Evolutionary conservation across 1,140 invertebrate species (phyloP).

Genomic region (Dinoponera quadriceps): DNA sequence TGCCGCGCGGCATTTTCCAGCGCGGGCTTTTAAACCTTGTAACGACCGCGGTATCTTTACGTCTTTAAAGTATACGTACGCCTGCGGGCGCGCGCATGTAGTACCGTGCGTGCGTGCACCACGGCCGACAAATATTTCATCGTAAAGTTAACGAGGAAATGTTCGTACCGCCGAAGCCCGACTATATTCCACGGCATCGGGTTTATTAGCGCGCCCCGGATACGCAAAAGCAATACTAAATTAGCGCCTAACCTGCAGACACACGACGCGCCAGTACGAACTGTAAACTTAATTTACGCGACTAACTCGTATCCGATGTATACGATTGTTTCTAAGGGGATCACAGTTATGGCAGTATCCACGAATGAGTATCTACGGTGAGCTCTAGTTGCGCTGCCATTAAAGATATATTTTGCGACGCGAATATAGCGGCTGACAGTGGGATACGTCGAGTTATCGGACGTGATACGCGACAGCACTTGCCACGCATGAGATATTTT

Average conservation of each 20-base stretch:
- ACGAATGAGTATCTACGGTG: constrained; percentile 1
- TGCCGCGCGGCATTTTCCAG: neutral
- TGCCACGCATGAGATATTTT: no score
- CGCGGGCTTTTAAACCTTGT: constrained; percentile 7
- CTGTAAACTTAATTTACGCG: constrained; percentile 45
- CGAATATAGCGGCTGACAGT: neutral
- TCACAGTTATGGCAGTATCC: constrained; percentile 39
- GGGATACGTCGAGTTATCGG: neutral
- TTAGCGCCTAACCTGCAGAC: constrained; percentile 45
- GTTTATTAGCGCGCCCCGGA: constrained; percentile 38
- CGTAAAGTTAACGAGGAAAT: constrained; percentile 48
- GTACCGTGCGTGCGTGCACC: neutral
- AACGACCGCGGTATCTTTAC: constrained; percentile 13
- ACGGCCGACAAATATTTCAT: neutral
- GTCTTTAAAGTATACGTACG: constrained; percentile 13
- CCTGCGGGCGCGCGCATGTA: no score
- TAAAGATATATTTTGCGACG: constrained; percentile 6
- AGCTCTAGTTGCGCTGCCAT: neutral
- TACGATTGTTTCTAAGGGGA: constrained; percentile 12
- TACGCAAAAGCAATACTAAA: constrained; percentile 55
- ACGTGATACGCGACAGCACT: neutral
- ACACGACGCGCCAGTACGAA: constrained; percentile 18
- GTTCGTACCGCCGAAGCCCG: neutral
- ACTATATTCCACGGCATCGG: constrained; percentile 5
- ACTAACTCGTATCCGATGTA: constrained; percentile 26